Base-by-base conservation (phyloP, 2,888 invertebrate species). In the Thumatha senex region DNA sequence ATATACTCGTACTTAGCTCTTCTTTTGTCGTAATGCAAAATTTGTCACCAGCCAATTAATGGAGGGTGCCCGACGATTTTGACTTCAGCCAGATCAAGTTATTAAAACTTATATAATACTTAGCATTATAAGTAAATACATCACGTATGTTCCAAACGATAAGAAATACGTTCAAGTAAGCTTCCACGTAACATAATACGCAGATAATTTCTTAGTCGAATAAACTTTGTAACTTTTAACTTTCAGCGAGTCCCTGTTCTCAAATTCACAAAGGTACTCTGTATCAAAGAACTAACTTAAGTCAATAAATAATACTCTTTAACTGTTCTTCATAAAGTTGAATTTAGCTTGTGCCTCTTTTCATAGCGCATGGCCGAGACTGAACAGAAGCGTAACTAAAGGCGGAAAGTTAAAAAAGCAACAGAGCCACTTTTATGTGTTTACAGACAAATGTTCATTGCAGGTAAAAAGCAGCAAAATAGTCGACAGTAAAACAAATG, bases 211-310 rank as follows among this genome's bases (percentile, higher is more conserved):
- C 70, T 66, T 70, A 77, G 72, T 72, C 70, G 65, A 74, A 74
- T 70, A 73, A 80, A 80, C 77, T 79, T 76, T 54, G 57, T 46
- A 73, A 78, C 76, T 77, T 76, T 74, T 70, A 75, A 77, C 77
- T 80, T 67, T 57, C 55, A 51, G 63, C 60, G 63, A 73, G 67
- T 74, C 62, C 65, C 70, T 76, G 72, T 76, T 80, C 73, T 77
- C 70, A 61, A 78, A 80, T 80, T 80, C 76, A 74, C 76, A 78
- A 80, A 80, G 77, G 72, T 71, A 67, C 70, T 64, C 53, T 53
- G 72, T 70, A 68, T 72, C 70, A 70, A 67, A 71, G 69, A 61
- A 44, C 38, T 29, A 40, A 38, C 15, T 24, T n/a, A 7, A 1
- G 11, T 0, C 48, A 24, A 43, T 48, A 10, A 8, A 66, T 53